Evolutionary conservation across 2,888 invertebrate species (phyloP).

Genomic region (Chymomyza caudatula): DNA sequence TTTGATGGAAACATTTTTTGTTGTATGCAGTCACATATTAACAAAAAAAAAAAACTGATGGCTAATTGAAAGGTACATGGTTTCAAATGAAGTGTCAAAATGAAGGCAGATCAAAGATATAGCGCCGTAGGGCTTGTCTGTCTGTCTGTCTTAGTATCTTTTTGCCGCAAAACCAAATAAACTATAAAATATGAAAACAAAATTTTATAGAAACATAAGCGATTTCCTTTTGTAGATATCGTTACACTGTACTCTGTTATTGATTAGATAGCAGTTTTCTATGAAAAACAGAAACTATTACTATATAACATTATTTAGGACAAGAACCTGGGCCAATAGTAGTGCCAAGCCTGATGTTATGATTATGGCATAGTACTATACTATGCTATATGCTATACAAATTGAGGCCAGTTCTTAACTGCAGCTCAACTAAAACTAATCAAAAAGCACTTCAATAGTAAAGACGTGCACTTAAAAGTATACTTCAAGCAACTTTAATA

Average conservation of each 20-base stretch:
- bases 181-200: slow-evolving; percentile 13
- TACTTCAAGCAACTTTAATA: slow-evolving; percentile 7
- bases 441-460: slow-evolving; percentile 57
- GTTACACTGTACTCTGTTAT: slow-evolving; percentile 11
- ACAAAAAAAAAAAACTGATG: background rate
- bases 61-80: background rate
- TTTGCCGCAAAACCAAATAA: slow-evolving; percentile 39
- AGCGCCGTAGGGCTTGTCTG: no score
- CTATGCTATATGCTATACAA: slow-evolving; percentile 6
- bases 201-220: slow-evolving; percentile 14
- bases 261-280: background rate
- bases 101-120: background rate
- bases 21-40: background rate
- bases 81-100: background rate
- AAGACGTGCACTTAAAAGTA: slow-evolving; percentile 39
- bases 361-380: background rate
- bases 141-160: background rate
- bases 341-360: background rate
- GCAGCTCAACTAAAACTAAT: slow-evolving; percentile 46
- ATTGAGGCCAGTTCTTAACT: slow-evolving; percentile 51
- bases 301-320: slow-evolving; percentile 11
- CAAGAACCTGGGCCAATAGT: slow-evolving; percentile 23
- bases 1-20: background rate
- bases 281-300: slow-evolving; percentile 7
- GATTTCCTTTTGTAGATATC: slow-evolving; percentile 65